phyloP scores from a whole-genome alignment of 2,888 invertebrate genomes.

The Tenthredo distinguenda region DNA sequence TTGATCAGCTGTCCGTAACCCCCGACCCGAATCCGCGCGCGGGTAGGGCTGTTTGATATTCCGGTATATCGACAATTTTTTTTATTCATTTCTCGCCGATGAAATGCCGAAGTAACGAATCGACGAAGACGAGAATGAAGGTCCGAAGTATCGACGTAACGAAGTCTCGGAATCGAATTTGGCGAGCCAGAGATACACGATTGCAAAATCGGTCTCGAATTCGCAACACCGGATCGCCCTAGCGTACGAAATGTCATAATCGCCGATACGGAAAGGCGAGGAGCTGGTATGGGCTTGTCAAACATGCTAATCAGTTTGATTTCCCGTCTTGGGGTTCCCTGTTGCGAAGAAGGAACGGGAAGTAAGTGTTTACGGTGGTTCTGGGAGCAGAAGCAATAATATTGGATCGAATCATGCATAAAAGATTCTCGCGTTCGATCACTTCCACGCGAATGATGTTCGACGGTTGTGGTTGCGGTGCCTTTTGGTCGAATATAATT shows the following conservation, averaged over 20 bases:
- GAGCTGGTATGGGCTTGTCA: not conserved
- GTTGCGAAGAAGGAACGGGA: not conserved
- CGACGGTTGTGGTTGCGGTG: not conserved
- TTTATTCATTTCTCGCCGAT: not conserved
- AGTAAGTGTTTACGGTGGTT: slow-evolving; percentile 32
- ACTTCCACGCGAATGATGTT: slow-evolving; percentile 45
- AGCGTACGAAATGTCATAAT: not conserved
- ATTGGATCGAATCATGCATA: slow-evolving; percentile 47
- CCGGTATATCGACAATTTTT: not conserved
- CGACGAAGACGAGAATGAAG: not conserved
- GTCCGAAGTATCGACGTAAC: not conserved
- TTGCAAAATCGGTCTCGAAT: no score
- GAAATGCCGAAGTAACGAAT: not conserved
- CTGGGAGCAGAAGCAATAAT: slow-evolving; percentile 45
- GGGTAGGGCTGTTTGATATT: not conserved
- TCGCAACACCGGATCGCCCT: no score
- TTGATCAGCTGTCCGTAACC: slow-evolving; percentile 58
- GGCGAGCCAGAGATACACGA: not conserved
- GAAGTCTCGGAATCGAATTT: no score
- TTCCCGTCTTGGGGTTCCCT: slow-evolving; percentile 2
- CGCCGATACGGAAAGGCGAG: not conserved
- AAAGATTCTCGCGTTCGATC: slow-evolving; percentile 46
- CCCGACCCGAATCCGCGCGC: not conserved
- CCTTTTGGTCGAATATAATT: slow-evolving; percentile 1
- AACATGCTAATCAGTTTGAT: slow-evolving; percentile 16